Conservation (phyloP, 2,113 vertebrate genomes). For the Chionomys nivalis region DNA sequence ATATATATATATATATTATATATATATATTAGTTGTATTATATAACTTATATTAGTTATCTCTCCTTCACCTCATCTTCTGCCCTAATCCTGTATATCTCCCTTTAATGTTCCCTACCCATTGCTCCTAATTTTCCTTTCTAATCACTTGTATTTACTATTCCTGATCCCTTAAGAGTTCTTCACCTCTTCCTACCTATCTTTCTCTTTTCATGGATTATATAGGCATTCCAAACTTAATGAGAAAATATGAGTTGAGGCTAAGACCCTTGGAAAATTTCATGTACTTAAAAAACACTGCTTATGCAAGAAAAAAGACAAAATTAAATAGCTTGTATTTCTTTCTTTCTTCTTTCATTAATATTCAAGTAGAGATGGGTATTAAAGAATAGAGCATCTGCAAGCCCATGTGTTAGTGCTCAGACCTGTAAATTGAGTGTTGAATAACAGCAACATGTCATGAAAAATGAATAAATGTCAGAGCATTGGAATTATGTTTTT, state of each 20-base stretch:
- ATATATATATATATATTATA: background rate
- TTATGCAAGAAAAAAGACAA: background rate
- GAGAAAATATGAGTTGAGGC: too few species aligned
- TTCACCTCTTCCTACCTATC: background rate
- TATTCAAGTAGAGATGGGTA: background rate
- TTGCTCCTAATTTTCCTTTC: background rate
- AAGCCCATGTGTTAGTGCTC: slow-evolving; percentile 13
- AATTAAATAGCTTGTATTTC: background rate
- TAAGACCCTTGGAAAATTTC: background rate
- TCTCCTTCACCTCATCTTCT: background rate
- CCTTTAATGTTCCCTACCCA: background rate
- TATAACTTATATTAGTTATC: background rate
- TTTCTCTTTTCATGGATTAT: background rate
- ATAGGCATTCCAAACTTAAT: background rate
- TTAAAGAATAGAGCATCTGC: background rate
- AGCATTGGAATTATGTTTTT: background rate
- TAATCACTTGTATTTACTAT: background rate
- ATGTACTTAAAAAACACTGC: background rate
- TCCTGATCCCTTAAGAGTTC: too few species aligned
- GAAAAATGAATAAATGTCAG: slow-evolving; percentile 49
- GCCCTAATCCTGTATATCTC: background rate
- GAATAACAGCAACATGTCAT: slow-evolving; percentile 37
- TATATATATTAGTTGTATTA: too few species aligned
- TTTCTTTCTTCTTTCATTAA: background rate
- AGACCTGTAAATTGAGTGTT: slow-evolving; percentile 49